Evolutionary conservation across 2,888 invertebrate species (phyloP), one percentile per base, ranked within the genome.

Genomic region (Eucera pruinosa): DNA sequence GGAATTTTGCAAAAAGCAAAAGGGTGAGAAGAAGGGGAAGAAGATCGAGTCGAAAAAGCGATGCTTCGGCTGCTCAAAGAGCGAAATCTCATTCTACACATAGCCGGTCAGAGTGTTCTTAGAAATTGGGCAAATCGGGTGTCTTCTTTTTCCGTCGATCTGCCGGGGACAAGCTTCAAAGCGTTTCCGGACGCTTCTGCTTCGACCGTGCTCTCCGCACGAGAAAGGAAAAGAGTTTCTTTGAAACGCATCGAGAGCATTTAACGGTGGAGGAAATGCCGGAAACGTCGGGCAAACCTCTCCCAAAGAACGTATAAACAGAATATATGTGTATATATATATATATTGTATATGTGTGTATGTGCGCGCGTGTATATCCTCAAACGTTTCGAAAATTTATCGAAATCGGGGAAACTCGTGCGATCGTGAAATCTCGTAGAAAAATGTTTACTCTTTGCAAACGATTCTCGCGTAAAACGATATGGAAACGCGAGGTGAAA

Each of bases 111-210:
- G 33, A 61, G 54, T 47, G 78, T 70, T 73, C 57, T 69, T 54
- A 54, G 62, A 69, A 80, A 71, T 68, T 80, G 65, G 66, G 52
- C 58, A 65, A 74, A 57, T 79, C 77, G 66, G 41, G 33, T 71
- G 41, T 52, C 78, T 76, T 78, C 83, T 60, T 85, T 80, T 57
- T 79, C 77, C 78, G 78, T 81, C 79, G 85, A 78, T 52, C 80
- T 78, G 64, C 75, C 66, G 18, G 87, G 62, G 43, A 82, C 84
- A 54, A 81, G 68, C 76, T 85, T 86, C 80, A 88, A 81, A 75
- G 87, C 84, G 36, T 67, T 82, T 77, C 86, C 73, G 71, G 83
- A 78, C 74, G 80, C 75, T 6, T 84, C 82, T 52, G 50, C 60
- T 55, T 78, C 76, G n/a, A 75, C 55, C 23, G 45, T 41, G 74